Evolutionary conservation across 1,140 invertebrate genomes (phyloP), one percentile per base, ranked within the genome.

Genomic region (Eueides isabella): DNA sequence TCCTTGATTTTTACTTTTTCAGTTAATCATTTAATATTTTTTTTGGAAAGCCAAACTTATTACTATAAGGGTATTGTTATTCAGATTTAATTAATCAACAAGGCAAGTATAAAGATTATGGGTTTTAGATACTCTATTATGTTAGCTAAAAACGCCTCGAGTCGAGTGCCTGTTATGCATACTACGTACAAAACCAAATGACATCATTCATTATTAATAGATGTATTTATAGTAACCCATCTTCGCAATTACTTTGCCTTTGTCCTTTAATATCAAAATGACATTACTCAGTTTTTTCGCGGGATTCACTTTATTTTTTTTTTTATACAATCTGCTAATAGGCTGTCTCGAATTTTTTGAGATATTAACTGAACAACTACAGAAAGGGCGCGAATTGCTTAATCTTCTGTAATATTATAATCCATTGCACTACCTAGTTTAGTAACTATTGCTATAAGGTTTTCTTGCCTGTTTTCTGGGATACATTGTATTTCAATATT

Each of bases 51-150:
- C 31, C 31, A 31, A 31, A 7, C 31, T 31, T 7, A 31, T 31
- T 31, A 7, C 31, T 7, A 7, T 31, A 31, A 31, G 31, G 3
- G 3, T 31, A 5, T 31, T 7, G 16, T 16, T 26, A 3, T 23
- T 19, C 7, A 62, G 28, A 62, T 62, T 62, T 4, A 62, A 62
- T 28, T 62, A 6, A 29, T 19, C 61, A 62, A 28, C 28, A 23
- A 62, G 26, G n/a, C n/a, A 62, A 19, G 61, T 62, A 12, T 62
- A 62, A 12, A 62, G 26, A 19, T 62, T 29, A 62, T 62, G 61
- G 26, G 7, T 19, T 29, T 62, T 19, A 12, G n/a, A 23, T 4
- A 62, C 61, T 62, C 3, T 28, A 4, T 62, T 5, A 6, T 28
- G 12, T 62, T 62, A 62, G n/a, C 26, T 29, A 62, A 62, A 26